A percentile compares a stretch with the other conserved stretches of the same genome.
These are phyloP conservation scores for Microcebus murinus DNA, from an alignment of 2,113 vertebrate species.

Conservation along the genomic window DNA sequence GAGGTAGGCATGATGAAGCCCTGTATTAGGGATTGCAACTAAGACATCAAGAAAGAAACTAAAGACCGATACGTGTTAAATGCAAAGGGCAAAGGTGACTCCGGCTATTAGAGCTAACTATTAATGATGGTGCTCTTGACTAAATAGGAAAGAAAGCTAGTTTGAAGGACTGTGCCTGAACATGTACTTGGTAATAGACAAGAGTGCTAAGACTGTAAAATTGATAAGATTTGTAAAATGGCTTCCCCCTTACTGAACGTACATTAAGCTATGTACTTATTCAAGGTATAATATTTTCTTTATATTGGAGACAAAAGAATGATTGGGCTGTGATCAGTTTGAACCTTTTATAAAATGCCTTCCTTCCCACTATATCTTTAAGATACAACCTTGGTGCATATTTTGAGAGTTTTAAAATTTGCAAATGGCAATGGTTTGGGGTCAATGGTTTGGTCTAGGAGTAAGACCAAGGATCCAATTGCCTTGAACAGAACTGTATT, in stretches of 20 bases:
- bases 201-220: neutral
- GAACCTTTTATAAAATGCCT: constrained; percentile 15
- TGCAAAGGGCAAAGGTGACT: neutral
- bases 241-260: neutral
- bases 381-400: neutral
- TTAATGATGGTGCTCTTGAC: neutral
- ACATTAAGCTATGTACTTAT: neutral
- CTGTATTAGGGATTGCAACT: neutral
- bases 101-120: neutral
- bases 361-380: neutral
- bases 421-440: neutral
- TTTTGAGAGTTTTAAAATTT: constrained; percentile 4
- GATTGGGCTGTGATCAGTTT: neutral
- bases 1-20: neutral
- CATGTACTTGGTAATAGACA: neutral
- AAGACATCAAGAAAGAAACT: neutral
- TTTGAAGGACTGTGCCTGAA: neutral
- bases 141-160: neutral
- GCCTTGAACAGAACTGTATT: neutral
- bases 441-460: neutral
- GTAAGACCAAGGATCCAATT: neutral
- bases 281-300: neutral
- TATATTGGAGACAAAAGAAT: neutral
- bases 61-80: neutral
- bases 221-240: neutral